Evolutionary conservation across 2,888 invertebrate genomes (phyloP), one percentile per base, ranked within the genome.

Genomic region (Nematopogon swammerdamellus): DNA sequence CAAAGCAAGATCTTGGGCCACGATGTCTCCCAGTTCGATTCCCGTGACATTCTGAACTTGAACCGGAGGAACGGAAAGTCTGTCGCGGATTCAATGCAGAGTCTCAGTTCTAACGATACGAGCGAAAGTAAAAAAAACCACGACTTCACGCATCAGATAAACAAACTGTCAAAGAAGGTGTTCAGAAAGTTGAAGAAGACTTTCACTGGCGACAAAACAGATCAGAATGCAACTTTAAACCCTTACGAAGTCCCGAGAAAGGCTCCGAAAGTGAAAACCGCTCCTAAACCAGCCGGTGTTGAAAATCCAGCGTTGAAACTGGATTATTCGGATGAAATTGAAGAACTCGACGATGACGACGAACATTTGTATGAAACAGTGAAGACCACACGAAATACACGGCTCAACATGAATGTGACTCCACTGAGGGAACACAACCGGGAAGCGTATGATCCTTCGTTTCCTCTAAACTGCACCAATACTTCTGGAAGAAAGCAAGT

Each of bases 181-280:
- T 71, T 77, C 11, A 80, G 73, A 52, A 76, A 72, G 2, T 59
- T 80, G 14, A 76, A 70, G 54, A 76, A 68, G 53, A 77, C 72
- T 11, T 80, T 80, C 42, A 80, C 72, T 61, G 57, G 63, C 1
- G 79, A 80, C 0, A 80, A 80, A 59, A 53, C 56, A 1, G 70
- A 66, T 3, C 59, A 60, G 1, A 71, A 72, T 29, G 42, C 54
- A 0, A 68, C 72, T 6, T 50, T 70, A 2, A 80, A 80, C 49
- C 80, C 80, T 0, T 80, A 80, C 53, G 80, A 80, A 65, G 79
- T 80, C 0, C 70, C 79, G 0, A 54, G 80, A 3, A 77, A 79
- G 56, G 55, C 57, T 0, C 61, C 68, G 0, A 76, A 76, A 55
- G 63, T 59, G 2, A 74, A 70, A 57, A 52, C 55, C 2, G 57